Percentiles rank a stretch among this genome's conserved stretches.
phyloP scores from a whole-genome alignment of 2,113 vertebrate genomes.

The Acanthochromis polyacanthus region DNA sequence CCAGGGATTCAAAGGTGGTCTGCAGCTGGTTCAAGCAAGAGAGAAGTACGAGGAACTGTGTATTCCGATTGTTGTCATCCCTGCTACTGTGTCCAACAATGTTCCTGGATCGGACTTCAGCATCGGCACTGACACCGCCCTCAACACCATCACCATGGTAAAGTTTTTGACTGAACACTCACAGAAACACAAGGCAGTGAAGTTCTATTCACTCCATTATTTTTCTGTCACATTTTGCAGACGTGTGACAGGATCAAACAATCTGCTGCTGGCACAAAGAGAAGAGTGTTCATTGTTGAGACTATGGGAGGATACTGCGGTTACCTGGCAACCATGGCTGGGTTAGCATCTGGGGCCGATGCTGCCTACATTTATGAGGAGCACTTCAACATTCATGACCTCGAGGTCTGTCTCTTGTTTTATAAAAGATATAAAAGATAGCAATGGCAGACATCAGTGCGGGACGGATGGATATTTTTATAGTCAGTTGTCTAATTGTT shows the following conservation, averaged over 20 bases:
- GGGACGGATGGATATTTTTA: not conserved
- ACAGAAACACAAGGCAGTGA: constrained; percentile 1
- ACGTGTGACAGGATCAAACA: constrained; percentile 96
- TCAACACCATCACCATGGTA: constrained; percentile 90
- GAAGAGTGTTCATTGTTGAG: constrained; percentile 95
- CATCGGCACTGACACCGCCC: constrained; percentile 90
- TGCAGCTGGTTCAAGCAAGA: constrained; percentile 89
- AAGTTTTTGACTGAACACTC: constrained; percentile 5
- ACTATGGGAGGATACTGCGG: constrained; percentile 97
- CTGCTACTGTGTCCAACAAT: constrained; percentile 94
- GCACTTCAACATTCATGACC: constrained; percentile 88
- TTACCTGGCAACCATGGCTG: constrained; percentile 96
- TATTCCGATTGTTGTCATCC: constrained; percentile 90
- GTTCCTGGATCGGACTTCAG: constrained; percentile 94
- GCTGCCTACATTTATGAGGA: constrained; percentile 95
- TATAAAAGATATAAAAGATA: not conserved
- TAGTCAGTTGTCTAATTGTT: constrained; percentile 32
- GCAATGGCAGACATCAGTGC: not conserved
- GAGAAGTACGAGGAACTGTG: constrained; percentile 92
- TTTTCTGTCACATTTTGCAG: constrained; percentile 62
- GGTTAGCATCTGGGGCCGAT: constrained; percentile 92
- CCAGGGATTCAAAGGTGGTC: constrained; percentile 87
- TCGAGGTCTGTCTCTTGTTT: constrained; percentile 85
- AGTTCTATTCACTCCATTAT: not conserved
- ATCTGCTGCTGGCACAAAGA: constrained; percentile 94